Evolutionary conservation across 2,113 vertebrate genomes (phyloP), one percentile per base, ranked within the genome.

Genomic region (Oceanites oceanicus): DNA sequence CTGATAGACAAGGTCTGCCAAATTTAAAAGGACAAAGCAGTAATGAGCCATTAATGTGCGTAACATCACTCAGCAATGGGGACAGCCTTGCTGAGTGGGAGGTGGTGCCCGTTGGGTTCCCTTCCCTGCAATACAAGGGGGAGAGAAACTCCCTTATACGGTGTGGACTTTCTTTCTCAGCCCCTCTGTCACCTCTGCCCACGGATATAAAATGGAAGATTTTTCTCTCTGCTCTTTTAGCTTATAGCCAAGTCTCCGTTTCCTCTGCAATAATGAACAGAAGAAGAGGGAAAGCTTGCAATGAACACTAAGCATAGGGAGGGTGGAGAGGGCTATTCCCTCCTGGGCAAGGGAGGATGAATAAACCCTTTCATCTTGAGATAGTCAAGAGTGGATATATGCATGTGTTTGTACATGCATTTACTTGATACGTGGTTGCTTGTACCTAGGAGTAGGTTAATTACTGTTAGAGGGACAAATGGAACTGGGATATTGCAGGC

Each of bases 1-100:
- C 66, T 95, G 26, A 99, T n/a, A 1, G 86, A 84, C 20, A 86
- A 59, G 3, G 87, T 56, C 99, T 99, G 97, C 32, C 92, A 96
- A 79, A 66, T 91, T 62, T 14, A 80, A 90, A 65, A 66, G 34
- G 36, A 81, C 19, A 88, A 68, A 91, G 25, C 40, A 95, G 30
- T 16, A 52, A 32, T n/a, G 42, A 86, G 27, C 85, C 0, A 0
- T 90, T 38, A 66, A 27, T 36, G 47, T 4, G 2, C 2, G 1
- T 6, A 49, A 18, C 0, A 1, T 29, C 34, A 26, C 3, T 1
- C 6, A 13, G 68, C 0, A 2, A 15, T 21, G 45, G 42, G 40
- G 15, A 26, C 55, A 56, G 45, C 14, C 58, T 59, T 50, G 19
- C 16, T 38, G 3, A 18, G 30, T 7, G 26, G 23, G 20, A 53